Conservation (phyloP, 2,113 vertebrate species). For the Cebidichthys violaceus region DNA sequence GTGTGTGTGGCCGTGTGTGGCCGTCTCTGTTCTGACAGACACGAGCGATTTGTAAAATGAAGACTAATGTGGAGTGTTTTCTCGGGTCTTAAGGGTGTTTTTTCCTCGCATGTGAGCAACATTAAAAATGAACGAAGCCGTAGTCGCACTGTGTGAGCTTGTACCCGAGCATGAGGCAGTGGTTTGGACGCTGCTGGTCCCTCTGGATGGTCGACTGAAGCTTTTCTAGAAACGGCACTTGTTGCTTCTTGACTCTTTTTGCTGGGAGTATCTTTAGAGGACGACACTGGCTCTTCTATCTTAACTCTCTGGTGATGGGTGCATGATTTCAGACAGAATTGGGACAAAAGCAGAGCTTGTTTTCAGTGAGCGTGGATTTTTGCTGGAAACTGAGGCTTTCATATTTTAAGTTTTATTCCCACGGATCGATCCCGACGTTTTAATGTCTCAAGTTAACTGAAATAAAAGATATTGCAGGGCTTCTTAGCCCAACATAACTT, state of each 20-base stretch:
- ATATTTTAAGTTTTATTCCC: not conserved
- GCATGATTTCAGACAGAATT: not conserved
- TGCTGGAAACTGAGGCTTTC: not conserved
- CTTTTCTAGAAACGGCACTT: not conserved
- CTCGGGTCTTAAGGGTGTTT: conserved; percentile 6
- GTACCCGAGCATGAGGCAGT: conserved; percentile 25
- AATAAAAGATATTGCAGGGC: not conserved
- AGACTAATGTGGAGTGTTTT: conserved; percentile 23
- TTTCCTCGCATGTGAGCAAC: conserved; percentile 42
- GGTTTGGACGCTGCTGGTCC: conserved; percentile 25
- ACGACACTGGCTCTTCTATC: not conserved
- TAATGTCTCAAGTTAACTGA: not conserved
- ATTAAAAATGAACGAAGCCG: not conserved
- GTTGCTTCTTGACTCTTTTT: conserved; percentile 25
- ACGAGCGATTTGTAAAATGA: conserved; percentile 21
- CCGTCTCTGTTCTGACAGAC: conserved; percentile 43
- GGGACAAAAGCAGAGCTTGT: not conserved
- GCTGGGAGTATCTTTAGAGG: conserved; percentile 30
- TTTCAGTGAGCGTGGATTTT: not conserved
- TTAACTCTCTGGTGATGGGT: not conserved
- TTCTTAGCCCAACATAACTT: too few relatives aligned
- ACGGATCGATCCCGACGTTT: not conserved
- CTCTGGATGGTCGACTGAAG: not conserved
- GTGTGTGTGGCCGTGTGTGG: conserved; percentile 23
- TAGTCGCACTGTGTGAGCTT: conserved; percentile 41